These are phyloP conservation scores for Dichetophora obliterata DNA, from an alignment of 2,888 invertebrate species.

Conservation along the genomic window DNA sequence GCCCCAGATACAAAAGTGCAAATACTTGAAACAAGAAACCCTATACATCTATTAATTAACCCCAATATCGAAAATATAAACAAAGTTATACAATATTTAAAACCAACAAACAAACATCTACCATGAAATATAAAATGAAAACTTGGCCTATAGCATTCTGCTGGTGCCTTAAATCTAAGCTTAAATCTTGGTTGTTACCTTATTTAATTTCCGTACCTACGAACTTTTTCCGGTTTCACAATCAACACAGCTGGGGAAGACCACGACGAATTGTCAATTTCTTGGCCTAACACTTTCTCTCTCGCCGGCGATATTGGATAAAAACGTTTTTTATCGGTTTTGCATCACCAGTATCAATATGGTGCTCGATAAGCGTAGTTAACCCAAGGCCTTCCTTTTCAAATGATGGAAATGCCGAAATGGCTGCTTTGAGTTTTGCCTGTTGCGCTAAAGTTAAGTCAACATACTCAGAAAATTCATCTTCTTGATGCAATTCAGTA, in stretches of 20 bases:
- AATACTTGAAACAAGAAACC: too few relatives aligned
- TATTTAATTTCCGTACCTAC: background rate
- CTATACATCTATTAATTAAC: too few relatives aligned
- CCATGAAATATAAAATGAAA: too few relatives aligned
- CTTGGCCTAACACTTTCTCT: too few relatives aligned
- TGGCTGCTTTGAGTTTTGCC: background rate
- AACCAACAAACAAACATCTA: too few relatives aligned
- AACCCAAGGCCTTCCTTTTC: background rate
- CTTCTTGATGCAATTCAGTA: background rate
- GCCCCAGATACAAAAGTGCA: too few relatives aligned
- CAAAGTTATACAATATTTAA: too few relatives aligned
- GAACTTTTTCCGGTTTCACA: too few relatives aligned
- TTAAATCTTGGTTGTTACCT: slow-evolving; percentile 11
- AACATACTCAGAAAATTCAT: background rate
- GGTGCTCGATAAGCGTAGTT: background rate
- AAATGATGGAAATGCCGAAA: slow-evolving; percentile 5
- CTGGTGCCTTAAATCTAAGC: too few relatives aligned
- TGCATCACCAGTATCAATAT: slow-evolving; percentile 3
- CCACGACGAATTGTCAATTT: background rate
- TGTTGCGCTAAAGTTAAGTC: background rate
- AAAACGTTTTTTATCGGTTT: background rate
- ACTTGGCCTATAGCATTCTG: too few relatives aligned
- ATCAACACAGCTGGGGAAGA: background rate
- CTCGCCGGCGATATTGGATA: background rate
- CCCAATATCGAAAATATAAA: too few relatives aligned